A percentile compares a stretch with the other conserved stretches of the same genome.
Conservation (phyloP, 1,140 invertebrate species). For the Wasmannia auropunctata region DNA sequence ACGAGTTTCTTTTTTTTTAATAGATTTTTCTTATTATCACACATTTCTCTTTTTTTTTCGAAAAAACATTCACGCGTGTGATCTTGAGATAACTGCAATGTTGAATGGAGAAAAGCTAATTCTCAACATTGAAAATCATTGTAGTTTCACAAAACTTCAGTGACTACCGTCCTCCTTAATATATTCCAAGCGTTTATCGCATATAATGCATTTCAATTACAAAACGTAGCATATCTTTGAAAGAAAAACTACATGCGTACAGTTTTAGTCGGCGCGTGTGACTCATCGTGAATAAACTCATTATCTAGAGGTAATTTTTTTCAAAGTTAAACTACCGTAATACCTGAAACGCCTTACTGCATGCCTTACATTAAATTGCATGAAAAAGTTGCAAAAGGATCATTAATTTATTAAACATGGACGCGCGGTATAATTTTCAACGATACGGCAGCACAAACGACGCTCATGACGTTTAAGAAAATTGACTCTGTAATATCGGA, state of each 20-base stretch:
- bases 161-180: not conserved
- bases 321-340: not conserved
- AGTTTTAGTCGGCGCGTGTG: not conserved
- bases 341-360: too few species aligned
- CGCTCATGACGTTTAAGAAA: conserved; percentile 37
- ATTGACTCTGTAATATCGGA: conserved; percentile 9
- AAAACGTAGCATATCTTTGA: not conserved
- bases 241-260: not conserved
- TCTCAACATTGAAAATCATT: not conserved
- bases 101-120: not conserved
- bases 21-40: not conserved
- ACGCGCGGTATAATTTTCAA: not conserved
- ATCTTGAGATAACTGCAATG: not conserved
- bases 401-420: conserved; percentile 16
- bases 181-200: not conserved
- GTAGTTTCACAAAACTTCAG: not conserved
- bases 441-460: not conserved
- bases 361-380: conserved; percentile 3
- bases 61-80: not conserved
- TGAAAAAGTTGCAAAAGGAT: not conserved
- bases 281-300: not conserved
- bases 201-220: conserved; percentile 1
- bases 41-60: not conserved
- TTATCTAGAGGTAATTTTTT: conserved; percentile 1
- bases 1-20: not conserved